Base-by-base conservation (phyloP, 2,888 invertebrate species). In the Autographa gamma region DNA sequence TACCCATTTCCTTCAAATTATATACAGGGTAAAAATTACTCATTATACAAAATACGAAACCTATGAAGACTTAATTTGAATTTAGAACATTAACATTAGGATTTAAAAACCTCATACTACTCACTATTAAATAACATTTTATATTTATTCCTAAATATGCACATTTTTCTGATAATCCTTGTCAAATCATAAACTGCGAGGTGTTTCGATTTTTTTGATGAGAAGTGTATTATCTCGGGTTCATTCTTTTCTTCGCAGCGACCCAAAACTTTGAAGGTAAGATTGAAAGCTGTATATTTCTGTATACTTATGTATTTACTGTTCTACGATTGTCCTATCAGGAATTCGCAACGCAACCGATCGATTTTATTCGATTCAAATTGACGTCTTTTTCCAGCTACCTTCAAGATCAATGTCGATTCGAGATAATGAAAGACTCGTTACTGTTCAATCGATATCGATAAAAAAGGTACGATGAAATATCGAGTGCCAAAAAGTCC, bases 261-360 rank as follows among this genome's bases (percentile, higher is more conserved):
- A 54, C 18, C 54, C 54, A 54, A 54, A 54, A 54, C 54, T 54
- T 54, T 18, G 19, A 54, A 19, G 48, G 14, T 48, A 48, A 48
- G 48, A 16, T 25, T 38, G 54, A 54, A 19, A 4, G 8, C 54
- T 9, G 18, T 54, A 54, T 19, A 18, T 8, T 19, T 54, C 19
- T 54, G 54, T 54, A 19, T 54, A 19, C 18, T 54, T 18, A 54
- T 54, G 11, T 48, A 43, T 48, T 19, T 54, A 54, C 54, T n/a
- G 6, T 19, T 18, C 19, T 52, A 18, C 14, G 48, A 38, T 48
- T 48, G 52, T n/a, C 18, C 18, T 18, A 52, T 52, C 52, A 18
- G 18, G 18, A 52, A 43, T 43, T 4, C 43, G 43, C 16, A 43
- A 14, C 43, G 14, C 5, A 43, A 43, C 43, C 16, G 16, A 43